Evolutionary conservation across 2,888 invertebrate genomes (phyloP).

Genomic region (Eremobia ochroleuca): DNA sequence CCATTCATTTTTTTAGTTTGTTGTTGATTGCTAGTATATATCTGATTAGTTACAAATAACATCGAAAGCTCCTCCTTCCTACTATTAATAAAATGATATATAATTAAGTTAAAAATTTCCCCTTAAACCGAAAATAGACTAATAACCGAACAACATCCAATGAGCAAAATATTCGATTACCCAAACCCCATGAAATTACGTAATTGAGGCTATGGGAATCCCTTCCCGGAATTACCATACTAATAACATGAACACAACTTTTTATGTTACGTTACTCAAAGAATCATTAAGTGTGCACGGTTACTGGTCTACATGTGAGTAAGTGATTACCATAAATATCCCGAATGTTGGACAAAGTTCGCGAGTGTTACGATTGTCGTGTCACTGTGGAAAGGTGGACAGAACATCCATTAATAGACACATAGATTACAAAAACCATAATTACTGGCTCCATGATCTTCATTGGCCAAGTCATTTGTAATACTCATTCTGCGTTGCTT

Average conservation of each 20-base stretch:
- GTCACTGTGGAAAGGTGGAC: too few relatives aligned
- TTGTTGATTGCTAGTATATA: neutral
- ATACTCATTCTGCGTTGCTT: too few relatives aligned
- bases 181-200: constrained; percentile 10
- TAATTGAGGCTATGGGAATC: constrained; percentile 26
- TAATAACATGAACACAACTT: constrained; percentile 51
- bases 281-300: constrained; percentile 36
- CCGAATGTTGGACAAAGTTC: constrained; percentile 38
- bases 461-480: too few relatives aligned
- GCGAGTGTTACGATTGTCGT: constrained; percentile 4
- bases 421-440: too few relatives aligned
- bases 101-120: neutral
- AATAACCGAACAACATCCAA: constrained; percentile 4
- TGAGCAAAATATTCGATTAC: constrained; percentile 5
- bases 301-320: constrained; percentile 36
- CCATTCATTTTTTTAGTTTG: neutral
- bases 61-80: neutral
- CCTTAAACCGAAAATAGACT: constrained; percentile 6
- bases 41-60: neutral
- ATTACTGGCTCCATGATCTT: too few relatives aligned
- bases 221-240: constrained; percentile 26
- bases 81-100: neutral
- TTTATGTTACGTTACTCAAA: constrained; percentile 48
- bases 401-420: too few relatives aligned
- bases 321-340: constrained; percentile 49